A percentile compares a stretch with the other conserved stretches of the same genome.
Evolutionary conservation across 2,797 vertebrate species (phyloP).

Genomic region (Threskiornis aethiopicus): DNA sequence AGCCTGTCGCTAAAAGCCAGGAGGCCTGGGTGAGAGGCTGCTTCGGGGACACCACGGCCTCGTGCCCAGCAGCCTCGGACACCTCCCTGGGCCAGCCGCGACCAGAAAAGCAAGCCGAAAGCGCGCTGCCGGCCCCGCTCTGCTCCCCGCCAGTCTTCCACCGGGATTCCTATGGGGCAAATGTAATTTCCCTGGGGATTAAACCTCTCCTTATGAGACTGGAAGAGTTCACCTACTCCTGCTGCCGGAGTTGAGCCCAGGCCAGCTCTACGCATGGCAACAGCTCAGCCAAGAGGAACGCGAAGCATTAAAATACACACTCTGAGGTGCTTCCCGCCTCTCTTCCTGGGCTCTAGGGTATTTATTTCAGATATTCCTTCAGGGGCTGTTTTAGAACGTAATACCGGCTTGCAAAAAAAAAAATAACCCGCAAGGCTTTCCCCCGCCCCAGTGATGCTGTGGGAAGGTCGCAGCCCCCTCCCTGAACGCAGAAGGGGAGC

Average conservation of each 20-base stretch:
- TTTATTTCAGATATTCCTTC: background rate
- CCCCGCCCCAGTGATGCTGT: rapidly evolving
- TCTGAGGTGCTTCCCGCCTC: background rate
- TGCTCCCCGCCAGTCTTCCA: rapidly evolving
- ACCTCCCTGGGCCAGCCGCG: background rate
- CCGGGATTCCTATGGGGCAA: rapidly evolving
- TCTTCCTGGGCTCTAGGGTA: background rate
- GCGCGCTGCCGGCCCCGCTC: rapidly evolving
- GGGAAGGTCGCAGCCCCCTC: background rate
- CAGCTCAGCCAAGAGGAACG: background rate
- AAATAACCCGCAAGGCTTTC: background rate
- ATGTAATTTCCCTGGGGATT: background rate
- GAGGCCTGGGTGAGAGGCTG: rapidly evolving
- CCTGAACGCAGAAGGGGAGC: rapidly evolving
- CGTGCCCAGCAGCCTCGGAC: rapidly evolving
- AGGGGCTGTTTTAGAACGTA: background rate
- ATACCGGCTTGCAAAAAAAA: background rate
- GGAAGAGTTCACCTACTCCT: background rate
- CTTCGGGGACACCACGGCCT: background rate
- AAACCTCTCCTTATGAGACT: background rate
- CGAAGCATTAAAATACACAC: rapidly evolving
- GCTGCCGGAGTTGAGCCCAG: background rate
- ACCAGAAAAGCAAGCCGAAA: background rate
- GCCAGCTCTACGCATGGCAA: background rate
- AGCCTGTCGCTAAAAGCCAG: rapidly evolving